These are phyloP conservation scores for Paracyprichromis sp. DNA, from an alignment of 2,113 vertebrate species.

Conservation along the genomic window DNA sequence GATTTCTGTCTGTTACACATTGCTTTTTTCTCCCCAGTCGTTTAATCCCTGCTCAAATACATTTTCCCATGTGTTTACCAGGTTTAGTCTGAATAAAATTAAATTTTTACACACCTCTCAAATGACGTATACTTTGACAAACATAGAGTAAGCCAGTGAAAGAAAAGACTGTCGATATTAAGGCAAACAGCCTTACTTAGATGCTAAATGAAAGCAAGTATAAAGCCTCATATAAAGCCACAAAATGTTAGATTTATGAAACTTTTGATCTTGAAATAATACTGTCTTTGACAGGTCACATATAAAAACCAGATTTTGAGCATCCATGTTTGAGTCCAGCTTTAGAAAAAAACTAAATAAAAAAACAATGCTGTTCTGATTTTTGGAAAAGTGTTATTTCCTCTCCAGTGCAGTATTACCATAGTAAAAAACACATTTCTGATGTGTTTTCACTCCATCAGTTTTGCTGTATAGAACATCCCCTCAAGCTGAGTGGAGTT, in stretches of 20 bases:
- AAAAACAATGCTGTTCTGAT: background rate
- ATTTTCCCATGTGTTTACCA: background rate
- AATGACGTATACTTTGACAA: background rate
- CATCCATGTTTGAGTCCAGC: background rate
- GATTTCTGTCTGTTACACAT: background rate
- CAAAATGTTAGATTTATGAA: background rate
- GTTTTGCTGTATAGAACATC: conserved; percentile 1
- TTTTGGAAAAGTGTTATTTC: background rate
- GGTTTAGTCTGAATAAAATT: background rate
- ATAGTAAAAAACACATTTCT: background rate
- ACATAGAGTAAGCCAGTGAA: background rate
- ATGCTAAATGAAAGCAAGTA: background rate
- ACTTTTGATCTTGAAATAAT: background rate
- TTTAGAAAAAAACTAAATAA: background rate
- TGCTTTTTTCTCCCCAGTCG: background rate
- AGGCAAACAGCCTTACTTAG: background rate
- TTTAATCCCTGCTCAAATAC: background rate
- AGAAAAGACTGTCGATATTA: background rate
- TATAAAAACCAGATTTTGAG: background rate
- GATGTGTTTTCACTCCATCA: conserved; percentile 14
- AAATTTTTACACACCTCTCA: background rate
- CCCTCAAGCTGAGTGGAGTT: conserved; percentile 5
- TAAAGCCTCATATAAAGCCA: background rate
- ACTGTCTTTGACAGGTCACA: background rate
- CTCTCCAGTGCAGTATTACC: background rate